Conservation (phyloP, 2,888 invertebrate genomes). For the Choreutis nemorana region DNA sequence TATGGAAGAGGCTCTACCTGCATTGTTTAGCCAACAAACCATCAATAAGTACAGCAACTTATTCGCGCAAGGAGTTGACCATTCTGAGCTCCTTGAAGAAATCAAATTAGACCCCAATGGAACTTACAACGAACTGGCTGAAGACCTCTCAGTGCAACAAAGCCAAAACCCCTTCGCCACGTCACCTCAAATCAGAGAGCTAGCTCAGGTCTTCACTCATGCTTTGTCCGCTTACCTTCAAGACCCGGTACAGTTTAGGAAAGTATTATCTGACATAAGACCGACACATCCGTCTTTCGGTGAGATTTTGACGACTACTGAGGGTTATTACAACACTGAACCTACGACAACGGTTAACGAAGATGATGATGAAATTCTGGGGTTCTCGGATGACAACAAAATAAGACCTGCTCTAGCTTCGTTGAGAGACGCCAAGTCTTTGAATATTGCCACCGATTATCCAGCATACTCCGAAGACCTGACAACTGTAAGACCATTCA, state of each 20-base stretch:
- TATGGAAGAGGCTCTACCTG: constrained; percentile 60
- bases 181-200: constrained; percentile 74
- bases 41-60: constrained; percentile 69
- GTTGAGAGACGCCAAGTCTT: constrained; percentile 49
- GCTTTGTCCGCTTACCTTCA: constrained; percentile 83
- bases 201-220: constrained; percentile 86
- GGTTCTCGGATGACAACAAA: constrained; percentile 74
- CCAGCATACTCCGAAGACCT: constrained; percentile 24
- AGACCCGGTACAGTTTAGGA: constrained; percentile 82
- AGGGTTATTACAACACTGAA: constrained; percentile 54
- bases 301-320: constrained; percentile 40
- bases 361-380: constrained; percentile 79
- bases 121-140: constrained; percentile 48
- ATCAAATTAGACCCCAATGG: constrained; percentile 47
- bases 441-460: constrained; percentile 32
- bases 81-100: constrained; percentile 41
- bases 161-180: constrained; percentile 69
- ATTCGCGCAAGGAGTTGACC: constrained; percentile 38
- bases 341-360: constrained; percentile 69
- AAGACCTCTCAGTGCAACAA: constrained; percentile 69
- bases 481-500: constrained; percentile 23
- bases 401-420: constrained; percentile 22
- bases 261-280: constrained; percentile 77
- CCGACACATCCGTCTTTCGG: constrained; percentile 77
- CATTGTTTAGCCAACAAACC: constrained; percentile 72